phyloP scores from a whole-genome alignment of 1,140 invertebrate genomes.

The Lineus longissimus region DNA sequence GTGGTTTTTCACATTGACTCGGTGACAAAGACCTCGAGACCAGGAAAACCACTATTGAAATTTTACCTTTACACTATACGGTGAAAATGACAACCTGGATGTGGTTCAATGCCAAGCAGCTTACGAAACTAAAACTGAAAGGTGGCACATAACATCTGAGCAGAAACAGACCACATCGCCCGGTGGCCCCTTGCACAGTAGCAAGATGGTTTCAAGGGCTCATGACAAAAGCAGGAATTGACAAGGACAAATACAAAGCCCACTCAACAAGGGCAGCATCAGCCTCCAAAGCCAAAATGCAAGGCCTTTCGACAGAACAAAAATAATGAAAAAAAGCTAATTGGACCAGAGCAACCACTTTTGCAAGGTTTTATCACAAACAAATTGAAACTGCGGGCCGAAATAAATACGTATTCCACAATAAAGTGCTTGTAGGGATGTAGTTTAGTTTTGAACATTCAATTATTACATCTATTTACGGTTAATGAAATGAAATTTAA shows the following conservation, averaged over 20 bases:
- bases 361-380: constrained; percentile 13
- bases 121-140: not conserved
- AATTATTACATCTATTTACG: no score
- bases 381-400: no score
- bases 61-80: not conserved
- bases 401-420: no score
- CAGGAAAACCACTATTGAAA: not conserved
- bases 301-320: not conserved
- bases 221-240: not conserved
- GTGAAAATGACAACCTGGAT: not conserved
- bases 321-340: constrained; percentile 7
- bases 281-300: not conserved
- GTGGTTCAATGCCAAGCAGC: not conserved
- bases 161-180: not conserved
- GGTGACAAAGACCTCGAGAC: not conserved
- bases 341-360: constrained; percentile 11
- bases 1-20: not conserved
- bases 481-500: no score
- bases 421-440: no score
- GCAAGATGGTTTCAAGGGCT: not conserved
- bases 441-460: no score
- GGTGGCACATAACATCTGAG: not conserved
- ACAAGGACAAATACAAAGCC: not conserved
- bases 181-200: not conserved
- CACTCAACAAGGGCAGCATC: not conserved